Evolutionary conservation across 2,113 vertebrate species (phyloP), one percentile per base, ranked within the genome.

Genomic region (Lasiurus borealis): DNA sequence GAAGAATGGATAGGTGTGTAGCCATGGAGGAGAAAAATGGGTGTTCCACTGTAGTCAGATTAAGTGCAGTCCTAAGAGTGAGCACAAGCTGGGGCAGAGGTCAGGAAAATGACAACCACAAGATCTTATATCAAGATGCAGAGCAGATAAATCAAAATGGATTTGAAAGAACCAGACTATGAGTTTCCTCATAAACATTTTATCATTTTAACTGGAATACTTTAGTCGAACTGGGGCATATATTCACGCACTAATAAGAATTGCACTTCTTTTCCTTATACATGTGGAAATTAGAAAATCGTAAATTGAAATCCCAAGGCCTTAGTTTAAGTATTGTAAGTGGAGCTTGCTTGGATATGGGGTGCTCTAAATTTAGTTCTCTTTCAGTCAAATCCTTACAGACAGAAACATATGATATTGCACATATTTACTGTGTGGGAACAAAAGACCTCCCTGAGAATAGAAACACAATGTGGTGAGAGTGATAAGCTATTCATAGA

Each of bases 391-490:
- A 7, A 34, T 93, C 52, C 83, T 88, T 71, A 9, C 19, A 88
- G 81, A 88, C 76, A 69, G 16, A 87, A 68, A 85, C 71, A 81
- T 83, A 75, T 44, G 75, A 95, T 13, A 50, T 16, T 40, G 19
- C 85, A 57, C 64, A 81, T 68, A 93, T 89, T 93, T 95, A 90
- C 80, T 96, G 34, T 93, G 96, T 62, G 71, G 44, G 90, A 95
- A 66, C 80, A 86, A 76, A 80, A 34, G 48, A 62, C 76, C 91
- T 90, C 82, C 77, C 50, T 72, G 52, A 46, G 83, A 90, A 66
- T 16, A 64, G 54, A 86, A 89, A 54, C 59, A 34, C 25, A 73
- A 14, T 66, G 31, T 86, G 2, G 50, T 64, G 34, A 82, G 57
- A 69, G 5, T 71, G 54, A 90, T 92, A 87, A 86, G 91, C 62